Evolutionary conservation across 92 coral and sea anemone species (phyloP).

Genomic region (Parazoanthus atlanticus): DNA sequence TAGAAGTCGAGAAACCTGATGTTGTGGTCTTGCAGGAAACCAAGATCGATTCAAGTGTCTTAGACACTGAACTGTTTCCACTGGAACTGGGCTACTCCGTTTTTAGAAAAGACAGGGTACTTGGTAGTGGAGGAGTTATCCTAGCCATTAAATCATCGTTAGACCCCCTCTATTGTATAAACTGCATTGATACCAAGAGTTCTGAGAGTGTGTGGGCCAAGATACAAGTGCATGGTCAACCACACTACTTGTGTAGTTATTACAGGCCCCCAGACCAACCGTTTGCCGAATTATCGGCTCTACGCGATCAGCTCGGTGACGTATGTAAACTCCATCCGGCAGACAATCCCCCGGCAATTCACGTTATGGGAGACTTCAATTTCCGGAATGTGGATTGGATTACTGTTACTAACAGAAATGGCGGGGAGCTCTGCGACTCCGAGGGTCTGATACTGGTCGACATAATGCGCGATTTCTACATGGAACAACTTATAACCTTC

Average conservation of each 20-base stretch:
- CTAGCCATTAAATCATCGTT: constrained; percentile 15
- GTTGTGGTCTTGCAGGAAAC: constrained; percentile 41
- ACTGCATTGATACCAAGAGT: neutral
- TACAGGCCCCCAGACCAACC: constrained; percentile 14
- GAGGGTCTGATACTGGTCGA: constrained; percentile 9
- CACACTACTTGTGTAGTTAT: neutral
- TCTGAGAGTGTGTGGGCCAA: constrained; percentile 7
- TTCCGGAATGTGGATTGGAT: constrained; percentile 3
- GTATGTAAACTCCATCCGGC: constrained; percentile 23
- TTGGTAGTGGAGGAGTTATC: constrained; percentile 41
- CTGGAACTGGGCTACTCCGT: constrained; percentile 41
- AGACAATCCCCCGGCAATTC: neutral
- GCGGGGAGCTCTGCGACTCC: constrained; percentile 8
- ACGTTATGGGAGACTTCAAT: constrained; percentile 16
- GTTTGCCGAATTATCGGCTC: constrained; percentile 8
- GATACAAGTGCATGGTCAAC: neutral
- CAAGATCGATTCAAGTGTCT: constrained; percentile 32
- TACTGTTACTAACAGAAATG: constrained; percentile 6
- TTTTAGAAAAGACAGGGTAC: constrained; percentile 32
- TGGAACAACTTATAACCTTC: constrained; percentile 20
- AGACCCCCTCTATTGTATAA: neutral
- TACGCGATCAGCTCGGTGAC: constrained; percentile 33
- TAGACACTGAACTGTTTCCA: constrained; percentile 47
- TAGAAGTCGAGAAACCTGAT: constrained; percentile 32
- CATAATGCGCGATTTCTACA: neutral